Conservation (phyloP, 2,888 invertebrate genomes). For the Pogonocherus hispidulus region DNA sequence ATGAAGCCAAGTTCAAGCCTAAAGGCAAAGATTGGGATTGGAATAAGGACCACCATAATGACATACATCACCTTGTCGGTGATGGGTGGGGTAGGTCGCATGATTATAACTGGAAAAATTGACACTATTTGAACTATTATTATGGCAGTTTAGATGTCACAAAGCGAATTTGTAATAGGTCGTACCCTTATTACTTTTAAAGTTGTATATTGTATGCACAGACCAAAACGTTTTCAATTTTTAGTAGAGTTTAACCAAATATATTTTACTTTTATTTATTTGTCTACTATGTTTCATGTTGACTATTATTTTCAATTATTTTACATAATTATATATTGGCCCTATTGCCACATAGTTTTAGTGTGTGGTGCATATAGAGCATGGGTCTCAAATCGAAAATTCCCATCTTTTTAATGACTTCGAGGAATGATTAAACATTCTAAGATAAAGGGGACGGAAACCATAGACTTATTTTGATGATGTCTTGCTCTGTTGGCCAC, state of each 20-base stretch:
- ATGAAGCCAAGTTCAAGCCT: conserved; percentile 74
- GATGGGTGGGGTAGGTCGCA: conserved; percentile 61
- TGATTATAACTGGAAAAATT: conserved; percentile 64
- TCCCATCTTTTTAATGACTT: not conserved
- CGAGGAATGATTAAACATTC: not conserved
- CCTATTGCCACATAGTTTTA: conserved; percentile 15
- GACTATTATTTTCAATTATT: conserved; percentile 2
- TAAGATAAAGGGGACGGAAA: too few species aligned
- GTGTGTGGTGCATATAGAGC: not conserved
- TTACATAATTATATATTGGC: conserved; percentile 11
- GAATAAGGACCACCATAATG: conserved; percentile 66
- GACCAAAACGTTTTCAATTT: conserved; percentile 10
- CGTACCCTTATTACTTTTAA: conserved; percentile 51
- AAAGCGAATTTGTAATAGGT: conserved; percentile 56
- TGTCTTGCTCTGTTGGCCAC: too few species aligned
- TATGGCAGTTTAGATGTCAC: conserved; percentile 57
- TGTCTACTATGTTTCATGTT: conserved; percentile 1
- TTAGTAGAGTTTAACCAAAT: not conserved
- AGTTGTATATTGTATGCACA: conserved; percentile 40
- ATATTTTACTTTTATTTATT: not conserved
- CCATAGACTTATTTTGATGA: too few species aligned
- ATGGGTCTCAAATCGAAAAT: not conserved
- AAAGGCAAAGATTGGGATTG: conserved; percentile 84
- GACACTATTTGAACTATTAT: conserved; percentile 57
- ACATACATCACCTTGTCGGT: conserved; percentile 43